phyloP scores from a whole-genome alignment of 2,888 invertebrate genomes.

The Oligia latruncula region DNA sequence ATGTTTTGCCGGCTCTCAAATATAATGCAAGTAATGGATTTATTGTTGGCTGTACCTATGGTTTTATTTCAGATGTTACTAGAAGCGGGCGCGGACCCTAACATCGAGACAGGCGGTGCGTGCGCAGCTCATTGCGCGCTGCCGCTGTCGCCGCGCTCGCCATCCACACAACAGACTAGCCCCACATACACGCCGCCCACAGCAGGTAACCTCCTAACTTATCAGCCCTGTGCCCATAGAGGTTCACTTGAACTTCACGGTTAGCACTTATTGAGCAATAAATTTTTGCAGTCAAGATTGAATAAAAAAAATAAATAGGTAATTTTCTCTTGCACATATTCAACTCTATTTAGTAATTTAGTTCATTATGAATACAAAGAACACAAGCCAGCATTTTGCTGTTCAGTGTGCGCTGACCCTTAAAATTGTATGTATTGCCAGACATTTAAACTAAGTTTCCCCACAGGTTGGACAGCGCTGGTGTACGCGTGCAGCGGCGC shows the following conservation, averaged over 20 bases:
- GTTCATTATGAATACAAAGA: neutral
- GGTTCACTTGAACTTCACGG: neutral
- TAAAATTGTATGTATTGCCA: neutral
- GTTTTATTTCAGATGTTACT: conserved; percentile 89
- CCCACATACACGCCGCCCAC: conserved; percentile 84
- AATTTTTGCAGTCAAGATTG: neutral
- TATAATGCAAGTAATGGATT: neutral
- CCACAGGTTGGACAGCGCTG: conserved; percentile 94
- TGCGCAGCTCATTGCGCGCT: conserved; percentile 81
- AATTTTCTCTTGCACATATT: neutral
- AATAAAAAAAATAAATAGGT: neutral
- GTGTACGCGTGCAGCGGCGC: conserved; percentile 92
- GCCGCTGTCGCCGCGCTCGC: conserved; percentile 82
- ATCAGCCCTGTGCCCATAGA: neutral
- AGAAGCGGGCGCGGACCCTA: conserved; percentile 95
- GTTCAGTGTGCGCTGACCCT: neutral
- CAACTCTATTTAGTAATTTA: neutral
- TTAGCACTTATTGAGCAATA: neutral
- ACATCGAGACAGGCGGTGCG: conserved; percentile 93
- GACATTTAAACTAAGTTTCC: conserved; percentile 31
- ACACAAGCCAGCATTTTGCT: neutral
- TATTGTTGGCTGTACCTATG: neutral
- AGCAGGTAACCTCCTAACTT: conserved; percentile 72
- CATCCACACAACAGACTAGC: conserved; percentile 71
- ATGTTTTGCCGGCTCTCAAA: neutral